These are phyloP conservation scores for Amblyopsis rosae DNA, from an alignment of 2,113 vertebrate species.

Conservation along the genomic window DNA sequence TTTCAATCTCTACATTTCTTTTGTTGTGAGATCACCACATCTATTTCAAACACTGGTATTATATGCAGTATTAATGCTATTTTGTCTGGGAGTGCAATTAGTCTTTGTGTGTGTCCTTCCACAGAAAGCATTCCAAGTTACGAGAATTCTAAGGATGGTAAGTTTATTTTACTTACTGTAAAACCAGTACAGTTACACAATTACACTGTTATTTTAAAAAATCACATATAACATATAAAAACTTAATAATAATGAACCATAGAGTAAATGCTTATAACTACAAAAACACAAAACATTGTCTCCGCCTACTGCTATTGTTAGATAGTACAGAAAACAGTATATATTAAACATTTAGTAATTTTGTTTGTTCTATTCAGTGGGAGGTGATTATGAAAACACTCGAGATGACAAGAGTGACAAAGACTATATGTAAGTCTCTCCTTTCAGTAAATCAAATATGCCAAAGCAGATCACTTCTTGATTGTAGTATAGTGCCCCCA, in stretches of 20 bases:
- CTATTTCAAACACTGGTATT: too few relatives aligned
- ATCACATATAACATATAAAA: too few relatives aligned
- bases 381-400: background rate
- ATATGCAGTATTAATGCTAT: too few relatives aligned
- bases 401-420: background rate
- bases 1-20: background rate
- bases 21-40: background rate
- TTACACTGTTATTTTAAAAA: background rate
- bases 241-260: too few relatives aligned
- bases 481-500: background rate
- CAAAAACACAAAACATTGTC: too few relatives aligned
- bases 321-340: too few relatives aligned
- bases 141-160: constrained; percentile 48
- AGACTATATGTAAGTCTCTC: background rate
- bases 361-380: background rate
- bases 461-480: background rate
- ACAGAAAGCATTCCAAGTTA: constrained; percentile 63
- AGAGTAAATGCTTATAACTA: too few relatives aligned
- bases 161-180: background rate
- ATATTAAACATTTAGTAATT: background rate
- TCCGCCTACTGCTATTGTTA: too few relatives aligned
- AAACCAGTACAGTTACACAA: background rate
- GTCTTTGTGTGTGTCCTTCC: background rate
- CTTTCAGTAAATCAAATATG: background rate
- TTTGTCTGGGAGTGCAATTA: background rate